Evolutionary conservation across 2,888 invertebrate species (phyloP), one percentile per base, ranked within the genome.

Genomic region (Ditula angustiorana): DNA sequence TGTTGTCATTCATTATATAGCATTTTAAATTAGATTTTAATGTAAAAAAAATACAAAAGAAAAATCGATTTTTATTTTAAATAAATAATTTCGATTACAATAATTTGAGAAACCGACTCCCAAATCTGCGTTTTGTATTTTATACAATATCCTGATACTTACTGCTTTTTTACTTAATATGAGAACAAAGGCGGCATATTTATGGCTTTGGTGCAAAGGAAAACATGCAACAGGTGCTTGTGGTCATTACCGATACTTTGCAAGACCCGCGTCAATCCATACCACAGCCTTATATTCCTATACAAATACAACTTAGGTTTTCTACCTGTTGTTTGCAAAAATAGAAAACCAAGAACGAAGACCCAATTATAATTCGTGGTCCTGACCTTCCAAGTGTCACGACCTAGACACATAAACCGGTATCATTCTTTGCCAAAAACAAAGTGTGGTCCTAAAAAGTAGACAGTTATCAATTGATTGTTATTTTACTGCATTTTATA

Each of bases 321-420:
- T 33, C 13, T 10, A 44, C 37, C 30, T 13, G 28, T 35, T 5
- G 10, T 5, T 23, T 26, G 26, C n/a, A 41, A 71, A 69, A 71
- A 68, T 67, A 69, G 70, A 74, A 74, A 73, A 71, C 52, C 68
- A 74, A 79, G 73, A 77, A 71, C 68, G 64, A 72, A 71, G 72
- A 71, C 69, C 79, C 75, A 79, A 82, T 77, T 77, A 79, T 71
- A 74, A 70, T 69, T 71, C 75, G 71, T 72, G 72, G 67, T 73
- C 56, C 63, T 55, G 80, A 83, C 86, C 86, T 86, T 82, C 75
- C 37, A 68, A 75, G 77, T 75, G 82, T 82, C 86, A 76, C 81
- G 85, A 85, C 83, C 85, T 82, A 82, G 78, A 79, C 76, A 65
- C 66, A 19, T 30, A 67, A 61, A 66, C 61, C 50, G 50, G 50